A percentile compares a stretch with the other conserved stretches of the same genome.
Evolutionary conservation across 92 coral and sea anemone genomes (phyloP).

Genomic region (Siderastrea radians): DNA sequence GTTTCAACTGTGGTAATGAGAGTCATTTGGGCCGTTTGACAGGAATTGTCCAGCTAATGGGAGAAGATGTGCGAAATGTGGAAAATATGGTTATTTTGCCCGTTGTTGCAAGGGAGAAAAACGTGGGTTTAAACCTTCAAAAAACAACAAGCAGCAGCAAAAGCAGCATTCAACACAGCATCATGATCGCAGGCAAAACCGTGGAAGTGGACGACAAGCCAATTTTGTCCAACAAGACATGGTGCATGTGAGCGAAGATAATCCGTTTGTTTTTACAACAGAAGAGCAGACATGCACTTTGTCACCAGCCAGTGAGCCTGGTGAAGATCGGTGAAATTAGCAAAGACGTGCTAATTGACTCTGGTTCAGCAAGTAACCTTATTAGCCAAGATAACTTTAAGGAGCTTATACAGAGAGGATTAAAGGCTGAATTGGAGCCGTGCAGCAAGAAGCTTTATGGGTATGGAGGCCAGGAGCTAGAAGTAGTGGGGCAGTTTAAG

Average conservation of each 20-base stretch:
- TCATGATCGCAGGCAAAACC: conserved; percentile 1
- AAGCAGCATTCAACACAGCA: background rate
- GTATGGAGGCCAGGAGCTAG: conserved; percentile 48
- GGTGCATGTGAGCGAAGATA: background rate
- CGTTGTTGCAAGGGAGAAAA: too few species aligned
- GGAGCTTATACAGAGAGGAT: conserved; percentile 40
- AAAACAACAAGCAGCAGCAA: background rate
- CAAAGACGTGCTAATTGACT: conserved; percentile 63
- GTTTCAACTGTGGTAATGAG: conserved; percentile 49
- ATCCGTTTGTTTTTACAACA: background rate
- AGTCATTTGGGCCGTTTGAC: conserved; percentile 35
- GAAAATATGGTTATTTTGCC: conserved; percentile 56
- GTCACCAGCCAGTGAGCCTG: conserved; percentile 30
- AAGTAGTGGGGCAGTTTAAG: conserved; percentile 8
- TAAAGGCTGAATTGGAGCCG: conserved; percentile 40
- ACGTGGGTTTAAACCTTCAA: too few species aligned
- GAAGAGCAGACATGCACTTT: background rate
- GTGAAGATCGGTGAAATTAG: conserved; percentile 63
- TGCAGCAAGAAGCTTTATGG: conserved; percentile 58
- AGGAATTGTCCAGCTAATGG: conserved; percentile 41
- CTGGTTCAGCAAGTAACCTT: conserved; percentile 78
- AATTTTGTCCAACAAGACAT: background rate
- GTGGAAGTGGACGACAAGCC: background rate
- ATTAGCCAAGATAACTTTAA: conserved; percentile 42
- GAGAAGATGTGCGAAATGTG: conserved; percentile 50